Base-by-base conservation (phyloP, 1,140 invertebrate genomes). In the Lasioglossum baleicum region DNA sequence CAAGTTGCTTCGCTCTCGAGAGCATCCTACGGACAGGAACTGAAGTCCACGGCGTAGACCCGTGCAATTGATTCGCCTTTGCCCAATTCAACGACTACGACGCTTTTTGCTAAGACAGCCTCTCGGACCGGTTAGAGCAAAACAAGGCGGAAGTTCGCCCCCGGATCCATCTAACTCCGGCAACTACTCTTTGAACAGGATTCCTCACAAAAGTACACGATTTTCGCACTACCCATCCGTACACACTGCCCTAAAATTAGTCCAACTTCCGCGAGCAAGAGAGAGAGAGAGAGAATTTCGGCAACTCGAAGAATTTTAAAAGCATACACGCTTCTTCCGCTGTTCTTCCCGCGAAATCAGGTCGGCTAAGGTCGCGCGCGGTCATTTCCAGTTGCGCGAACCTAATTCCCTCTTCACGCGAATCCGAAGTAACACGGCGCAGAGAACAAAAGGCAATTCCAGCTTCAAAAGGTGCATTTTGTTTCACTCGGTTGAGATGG, bases 41-140 rank as follows among this genome's bases (percentile, higher is more conserved):
- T 63, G 60, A 11, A 65, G 61, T 31, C 76, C 26, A 70, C 26
- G 61, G 48, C 44, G 58, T 48, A 35, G 75, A 77, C 61, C 75
- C 44, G 22, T 68, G 67, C 75, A 44, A 63, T 77, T 69, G 75
- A 77, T 71, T 71, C 75, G 58, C 70, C 67, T 63, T 77, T 63
- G 10, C 22, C 42, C 65, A 35, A 71, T 71, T 20, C 70, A 60
- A 71, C 75, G 40, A 42, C 61, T 22, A 0, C 17, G n/a, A 35
- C 31, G 26, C n/a, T 56, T 77, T 70, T 71, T 76, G 65, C 42
- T 31, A 22, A 76, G 68, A 69, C 13, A 31, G 15, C 20, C 10
- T 10, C 44, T 48, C 44, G 35, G 35, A 67, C 48, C 26, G 53
- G 63, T 56, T 75, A 8, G 7, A 6, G 20, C 26, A 42, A 56